Evolutionary conservation across 2,113 vertebrate species (phyloP).

Genomic region (Scopus umbretta): DNA sequence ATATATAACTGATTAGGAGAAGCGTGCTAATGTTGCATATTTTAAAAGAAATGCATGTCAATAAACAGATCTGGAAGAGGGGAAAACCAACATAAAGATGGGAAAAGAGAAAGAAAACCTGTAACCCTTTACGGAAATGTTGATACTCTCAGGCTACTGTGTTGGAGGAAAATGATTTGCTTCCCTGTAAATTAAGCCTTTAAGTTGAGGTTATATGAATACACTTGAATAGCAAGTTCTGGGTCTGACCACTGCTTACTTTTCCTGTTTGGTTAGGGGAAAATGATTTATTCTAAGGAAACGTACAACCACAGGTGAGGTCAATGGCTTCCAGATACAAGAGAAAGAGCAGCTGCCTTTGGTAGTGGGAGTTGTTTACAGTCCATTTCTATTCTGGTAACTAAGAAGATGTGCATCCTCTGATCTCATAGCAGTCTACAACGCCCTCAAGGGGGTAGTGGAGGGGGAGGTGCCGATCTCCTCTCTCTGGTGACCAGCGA

Average conservation of each 20-base stretch:
- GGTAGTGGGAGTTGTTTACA: background rate
- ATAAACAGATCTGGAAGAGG: background rate
- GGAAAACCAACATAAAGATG: background rate
- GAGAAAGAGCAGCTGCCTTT: background rate
- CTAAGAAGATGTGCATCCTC: background rate
- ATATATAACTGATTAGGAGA: background rate
- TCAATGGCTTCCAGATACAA: background rate
- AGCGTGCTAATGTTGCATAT: background rate
- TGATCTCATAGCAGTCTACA: accelerated
- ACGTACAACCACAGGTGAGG: background rate
- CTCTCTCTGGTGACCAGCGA: background rate
- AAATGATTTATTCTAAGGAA: background rate
- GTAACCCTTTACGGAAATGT: background rate
- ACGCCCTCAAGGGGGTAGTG: background rate
- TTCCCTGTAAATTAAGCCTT: background rate
- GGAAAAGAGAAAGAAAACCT: background rate
- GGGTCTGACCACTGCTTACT: background rate
- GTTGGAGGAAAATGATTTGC: background rate
- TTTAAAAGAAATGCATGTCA: background rate
- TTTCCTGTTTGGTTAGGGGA: background rate
- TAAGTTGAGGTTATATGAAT: background rate
- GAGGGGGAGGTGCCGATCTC: background rate
- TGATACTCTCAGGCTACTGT: background rate
- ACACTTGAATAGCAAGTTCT: background rate
- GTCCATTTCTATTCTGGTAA: background rate